Evolutionary conservation across 2,888 invertebrate species (phyloP), one percentile per base, ranked within the genome.

Genomic region (Plebejus argus): DNA sequence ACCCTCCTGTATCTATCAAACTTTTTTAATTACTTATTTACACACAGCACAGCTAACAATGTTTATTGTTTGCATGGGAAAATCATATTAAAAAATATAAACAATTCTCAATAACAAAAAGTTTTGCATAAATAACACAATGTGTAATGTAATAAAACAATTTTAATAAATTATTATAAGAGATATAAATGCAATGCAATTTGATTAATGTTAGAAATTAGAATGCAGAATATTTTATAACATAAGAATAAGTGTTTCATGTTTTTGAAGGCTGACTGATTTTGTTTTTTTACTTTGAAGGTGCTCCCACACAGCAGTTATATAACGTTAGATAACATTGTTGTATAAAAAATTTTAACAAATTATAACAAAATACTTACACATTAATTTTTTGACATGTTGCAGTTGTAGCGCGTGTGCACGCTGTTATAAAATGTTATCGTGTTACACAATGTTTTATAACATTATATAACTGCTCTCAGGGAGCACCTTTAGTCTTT

Each of bases 51-150:
- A 61, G 61, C 20, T 10, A 23, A n/a, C 58, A 58, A 10, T 61
- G 23, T 61, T 61, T 61, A 20, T 61, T 61, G 61, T 61, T 4
- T 23, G 23, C 23, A 61, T 61, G 23, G 61, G 61, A 61, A 23
- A 61, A 61, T 61, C 53, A 20, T 3, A 61, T 61, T 23, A 23
- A 61, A 56, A 61, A 61, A 61, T 61, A 10, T 61, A 20, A 23
- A 23, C 3, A 3, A 23, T 23, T 61, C 61, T 61, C 61, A 61
- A 61, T 20, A 58, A 10, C 23, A 10, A 61, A 23, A 61, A 10
- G 8, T n/a, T 61, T 61, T 61, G 61, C 61, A 61, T 61, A 61
- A 61, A 61, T 61, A 61, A 61, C 2, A 61, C 61, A 61, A 53
- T 53, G 18, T 23, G 3, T 20, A 12, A 23, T 23, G 1, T 70